Conservation (phyloP, 2,797 vertebrate species). For the Phoeniculus purpureus region DNA sequence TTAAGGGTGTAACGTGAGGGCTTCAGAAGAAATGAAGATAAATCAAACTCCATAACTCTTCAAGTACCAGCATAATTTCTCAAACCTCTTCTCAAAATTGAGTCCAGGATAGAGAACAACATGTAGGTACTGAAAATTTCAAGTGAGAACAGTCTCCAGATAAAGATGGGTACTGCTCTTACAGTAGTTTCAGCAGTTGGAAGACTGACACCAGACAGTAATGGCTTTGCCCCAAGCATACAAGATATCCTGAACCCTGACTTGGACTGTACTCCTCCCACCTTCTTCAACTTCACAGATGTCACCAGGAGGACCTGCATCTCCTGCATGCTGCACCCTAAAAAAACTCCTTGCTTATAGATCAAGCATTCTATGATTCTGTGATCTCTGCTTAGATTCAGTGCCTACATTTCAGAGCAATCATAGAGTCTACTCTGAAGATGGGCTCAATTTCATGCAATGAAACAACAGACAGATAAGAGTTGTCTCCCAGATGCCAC, state of each 20-base stretch:
- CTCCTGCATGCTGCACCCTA: neutral
- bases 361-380: neutral
- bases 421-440: neutral
- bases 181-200: neutral
- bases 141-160: neutral
- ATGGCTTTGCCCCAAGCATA: neutral
- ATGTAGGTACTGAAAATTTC: neutral
- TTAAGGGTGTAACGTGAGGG: neutral
- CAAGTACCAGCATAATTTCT: neutral
- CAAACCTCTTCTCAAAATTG: neutral
- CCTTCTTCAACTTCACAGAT: neutral
- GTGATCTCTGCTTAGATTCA: neutral
- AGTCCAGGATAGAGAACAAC: neutral
- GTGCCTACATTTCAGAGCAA: neutral
- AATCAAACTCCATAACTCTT: neutral
- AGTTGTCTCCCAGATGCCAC: neutral
- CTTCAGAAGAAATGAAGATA: neutral
- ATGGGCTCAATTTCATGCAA: neutral
- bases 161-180: neutral
- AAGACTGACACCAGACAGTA: neutral
- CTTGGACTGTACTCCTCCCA: rapidly evolving
- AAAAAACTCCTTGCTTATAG: neutral
- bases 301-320: neutral
- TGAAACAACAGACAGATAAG: neutral
- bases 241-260: neutral